Evolutionary conservation across 2,797 vertebrate genomes (phyloP), one percentile per base, ranked within the genome.

Genomic region (Notolepis coatsorum): DNA sequence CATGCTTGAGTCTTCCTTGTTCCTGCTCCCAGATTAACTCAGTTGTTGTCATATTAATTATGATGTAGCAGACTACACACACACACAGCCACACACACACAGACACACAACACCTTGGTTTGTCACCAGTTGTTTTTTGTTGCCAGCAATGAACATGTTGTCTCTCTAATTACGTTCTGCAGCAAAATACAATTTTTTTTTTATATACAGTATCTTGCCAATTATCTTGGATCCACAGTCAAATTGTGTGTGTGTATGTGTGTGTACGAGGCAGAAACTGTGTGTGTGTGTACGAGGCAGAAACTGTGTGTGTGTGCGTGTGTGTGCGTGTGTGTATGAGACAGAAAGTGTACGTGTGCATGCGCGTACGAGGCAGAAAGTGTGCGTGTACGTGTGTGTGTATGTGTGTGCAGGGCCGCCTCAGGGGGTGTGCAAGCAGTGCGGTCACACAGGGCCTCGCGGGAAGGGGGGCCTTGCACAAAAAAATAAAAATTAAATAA

Each of bases 81-180:
- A 49, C n/a, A n/a, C n/a, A n/a, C n/a, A n/a, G n/a, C n/a, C n/a
- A n/a, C n/a, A n/a, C n/a, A n/a, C n/a, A n/a, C n/a, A n/a, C n/a
- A n/a, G n/a, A n/a, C n/a, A n/a, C n/a, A n/a, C 71, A 63, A 60
- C 70, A 80, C 71, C 81, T 85, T 71, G 74, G 82, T 79, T 71
- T 79, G 75, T 81, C 75, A 71, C 25, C 75, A 72, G 67, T 79
- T 83, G 80, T 84, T 81, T n/a, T n/a, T n/a, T n/a, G n/a, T n/a
- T 85, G 75, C 79, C 77, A 80, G 68, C 68, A 41, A 67, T 35
- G 57, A 68, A 75, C 77, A 76, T 81, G 61, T 73, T 84, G 60
- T 73, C 70, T 79, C 52, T 43, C 57, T 79, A 85, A 85, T 84
- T 85, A 82, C 76, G 59, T 71, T 77, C 61, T 45, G 72, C 75